Base-by-base conservation (phyloP, 1,140 invertebrate genomes). In the Leptinotarsa lineolata region DNA sequence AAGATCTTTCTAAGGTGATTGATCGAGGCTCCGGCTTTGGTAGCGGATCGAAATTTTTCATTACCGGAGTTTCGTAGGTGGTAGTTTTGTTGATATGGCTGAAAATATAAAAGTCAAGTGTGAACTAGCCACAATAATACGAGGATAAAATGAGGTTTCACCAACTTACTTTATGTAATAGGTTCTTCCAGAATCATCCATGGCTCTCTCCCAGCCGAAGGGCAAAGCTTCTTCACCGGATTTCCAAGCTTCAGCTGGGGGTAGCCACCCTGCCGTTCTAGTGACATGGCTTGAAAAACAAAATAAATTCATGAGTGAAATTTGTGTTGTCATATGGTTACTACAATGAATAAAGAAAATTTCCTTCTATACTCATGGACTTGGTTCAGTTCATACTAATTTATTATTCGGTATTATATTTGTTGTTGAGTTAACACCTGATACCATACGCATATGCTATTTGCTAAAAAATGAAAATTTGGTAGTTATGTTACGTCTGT, bases 31-130 rank as follows among this genome's bases (percentile, higher is more conserved):
- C 90, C 0, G 94, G 94, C 72, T 90, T 90, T 68, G 89, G 86
- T 69, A 90, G 81, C 12, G 92, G 91, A 80, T 92, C 80, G 8
- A 74, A 46, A 60, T 75, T 76, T 72, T 74, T 79, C 15, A 78
- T 80, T 21, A 85, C 83, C 1, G 90, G 90, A 2, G 89, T 93
- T 80, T 96, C 93, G 80, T 96, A 95, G 0, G 94, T 96, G 1
- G 95, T 96, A 3, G 93, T 95, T 84, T 95, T 94, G 83, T 95
- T 95, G 73, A 95, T 85, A 86, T 97, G 95, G 81, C 95, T 97
- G 87, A 6, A 89, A 74, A 81, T 81, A 63, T 63, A 0, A 20
- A 63, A 12, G 20, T 15, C 20, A 2, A 39, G 8, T 0, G 30
- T 39, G 20, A 21, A 3, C 20, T 13, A 15, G 18, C 22, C 8